A percentile compares a stretch with the other conserved stretches of the same genome.
These are phyloP conservation scores for Azorinus chamasolen DNA, from an alignment of 2,888 invertebrate genomes.

Conservation along the genomic window DNA sequence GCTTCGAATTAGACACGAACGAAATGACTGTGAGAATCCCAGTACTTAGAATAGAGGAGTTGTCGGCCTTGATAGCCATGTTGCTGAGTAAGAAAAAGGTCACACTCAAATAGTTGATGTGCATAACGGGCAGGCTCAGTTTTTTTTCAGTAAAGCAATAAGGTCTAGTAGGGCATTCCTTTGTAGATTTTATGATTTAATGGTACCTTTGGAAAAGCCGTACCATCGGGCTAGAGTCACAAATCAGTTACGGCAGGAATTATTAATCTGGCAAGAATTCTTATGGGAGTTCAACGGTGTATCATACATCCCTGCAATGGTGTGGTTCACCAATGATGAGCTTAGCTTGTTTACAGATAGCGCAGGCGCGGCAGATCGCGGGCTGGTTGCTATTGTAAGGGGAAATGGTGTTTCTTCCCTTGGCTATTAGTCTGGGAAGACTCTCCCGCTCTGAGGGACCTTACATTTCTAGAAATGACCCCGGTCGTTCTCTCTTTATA, in stretches of 20 bases:
- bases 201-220: background rate
- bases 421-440: constrained; percentile 15
- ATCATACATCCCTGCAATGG: background rate
- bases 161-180: constrained; percentile 38
- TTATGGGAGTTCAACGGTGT: background rate
- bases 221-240: background rate
- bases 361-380: constrained; percentile 5
- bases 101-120: background rate
- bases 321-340: constrained; percentile 20
- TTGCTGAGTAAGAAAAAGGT: background rate
- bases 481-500: too few species aligned
- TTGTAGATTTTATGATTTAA: constrained; percentile 30
- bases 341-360: constrained; percentile 23
- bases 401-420: constrained; percentile 4
- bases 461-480: too few species aligned
- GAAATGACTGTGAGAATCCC: constrained; percentile 23
- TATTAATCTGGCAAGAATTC: background rate
- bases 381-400: constrained; percentile 9
- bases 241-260: background rate
- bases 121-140: constrained; percentile 18
- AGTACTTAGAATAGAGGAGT: constrained; percentile 3
- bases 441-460: too few species aligned
- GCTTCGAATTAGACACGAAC: constrained; percentile 1
- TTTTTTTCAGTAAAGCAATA: constrained; percentile 34
- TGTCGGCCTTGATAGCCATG: background rate